Conservation (phyloP, 2,888 invertebrate genomes). For the Drosophila putrida region DNA sequence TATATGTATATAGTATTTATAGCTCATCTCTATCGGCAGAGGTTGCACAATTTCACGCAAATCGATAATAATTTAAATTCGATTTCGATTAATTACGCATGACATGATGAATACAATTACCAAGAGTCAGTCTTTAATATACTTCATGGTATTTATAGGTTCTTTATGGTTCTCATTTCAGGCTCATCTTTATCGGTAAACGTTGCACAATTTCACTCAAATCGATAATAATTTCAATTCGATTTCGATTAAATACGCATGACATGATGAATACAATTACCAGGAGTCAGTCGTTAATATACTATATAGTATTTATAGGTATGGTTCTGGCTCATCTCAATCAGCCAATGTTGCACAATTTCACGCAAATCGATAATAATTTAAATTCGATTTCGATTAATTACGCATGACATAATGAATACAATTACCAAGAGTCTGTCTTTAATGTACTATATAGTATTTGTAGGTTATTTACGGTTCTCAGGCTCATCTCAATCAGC, state of each 20-base stretch:
- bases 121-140: no score
- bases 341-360: neutral
- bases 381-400: conserved; percentile 5
- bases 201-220: neutral
- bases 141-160: no score
- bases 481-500: neutral
- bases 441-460: no score
- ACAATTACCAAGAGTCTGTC: neutral
- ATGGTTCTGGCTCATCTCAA: neutral
- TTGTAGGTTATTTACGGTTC: no score
- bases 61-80: conserved; percentile 2
- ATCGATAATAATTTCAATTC: conserved; percentile 3
- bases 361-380: conserved; percentile 4
- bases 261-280: neutral
- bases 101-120: neutral
- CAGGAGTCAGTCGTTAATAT: no score
- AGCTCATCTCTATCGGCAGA: neutral
- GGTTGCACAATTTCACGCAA: neutral
- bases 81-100: conserved; percentile 9
- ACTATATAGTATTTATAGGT: no score
- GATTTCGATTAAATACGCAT: conserved; percentile 8
- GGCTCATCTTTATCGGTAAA: neutral
- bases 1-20: no score
- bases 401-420: neutral
- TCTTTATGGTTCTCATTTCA: neutral